Base-by-base conservation (phyloP, 2,113 vertebrate genomes). In the Dromas ardeola region DNA sequence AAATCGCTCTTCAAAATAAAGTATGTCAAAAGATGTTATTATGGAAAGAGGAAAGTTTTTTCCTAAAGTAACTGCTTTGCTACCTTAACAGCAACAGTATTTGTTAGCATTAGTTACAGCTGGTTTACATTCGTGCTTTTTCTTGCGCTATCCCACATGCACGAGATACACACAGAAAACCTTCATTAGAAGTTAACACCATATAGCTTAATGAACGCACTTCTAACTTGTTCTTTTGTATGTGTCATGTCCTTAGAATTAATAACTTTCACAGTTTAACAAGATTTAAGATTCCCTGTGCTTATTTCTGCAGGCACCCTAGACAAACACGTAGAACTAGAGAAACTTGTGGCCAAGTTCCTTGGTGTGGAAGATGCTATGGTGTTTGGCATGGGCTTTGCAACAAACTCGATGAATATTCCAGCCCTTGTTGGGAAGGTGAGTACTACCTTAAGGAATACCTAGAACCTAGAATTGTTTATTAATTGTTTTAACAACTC, bases 391-490 rank as follows among this genome's bases (percentile, higher is more conserved):
- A 99, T 99, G 99, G 99, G 99, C 73, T 99, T 99, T 47, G 99
- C 99, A 91, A 99, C 99, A 50, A 99, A 99, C 96, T 99, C 99
- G 0, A 99, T 99, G 98, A 99, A 99, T 97, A 99, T 99, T 76
- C 99, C 99, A 69, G 99, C 99, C 81, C 97, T 99, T 55, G 99
- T 99, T 96, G 99, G 99, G 81, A 99, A 99, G 99, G 99, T 99
- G 81, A 97, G 98, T 72, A 27, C 40, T 59, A 81, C 38, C 85
- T 93, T 58, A 69, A 67, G 59, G 34, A 88, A 12, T 22, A 49
- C 1, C 1, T 2, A n/a, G 40, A 73, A 13, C 27, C 20, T 47
- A 49, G 47, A 61, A 19, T 49, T 0, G 0, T 50, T 67, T 59
- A 58, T 66, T 78, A 55, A 81, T 90, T 89, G 61, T 53, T 84